A percentile compares a stretch with the other conserved stretches of the same genome.
phyloP scores from a whole-genome alignment of 2,888 invertebrate genomes.

The Erebia aethiops region DNA sequence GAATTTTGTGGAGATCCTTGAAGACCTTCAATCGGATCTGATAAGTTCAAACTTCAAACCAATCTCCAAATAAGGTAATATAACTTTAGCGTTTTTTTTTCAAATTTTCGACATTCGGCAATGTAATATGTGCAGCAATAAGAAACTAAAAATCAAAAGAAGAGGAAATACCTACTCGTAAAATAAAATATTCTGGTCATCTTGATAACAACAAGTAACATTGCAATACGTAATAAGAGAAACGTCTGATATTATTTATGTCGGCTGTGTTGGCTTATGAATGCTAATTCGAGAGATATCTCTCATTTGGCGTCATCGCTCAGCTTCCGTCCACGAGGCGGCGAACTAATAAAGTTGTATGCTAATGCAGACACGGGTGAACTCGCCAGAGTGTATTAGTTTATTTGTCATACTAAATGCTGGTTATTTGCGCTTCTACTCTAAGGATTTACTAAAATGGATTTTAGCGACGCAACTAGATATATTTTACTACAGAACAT shows the following conservation, averaged over 20 bases:
- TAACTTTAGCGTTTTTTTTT: too few relatives aligned
- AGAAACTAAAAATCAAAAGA: too few relatives aligned
- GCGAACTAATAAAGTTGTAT: slow-evolving; percentile 52
- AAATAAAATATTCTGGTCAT: neutral
- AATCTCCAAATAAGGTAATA: too few relatives aligned
- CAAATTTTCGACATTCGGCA: too few relatives aligned
- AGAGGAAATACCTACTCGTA: too few relatives aligned
- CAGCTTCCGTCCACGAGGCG: slow-evolving; percentile 53
- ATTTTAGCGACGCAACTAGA: neutral
- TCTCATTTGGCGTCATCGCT: slow-evolving; percentile 69
- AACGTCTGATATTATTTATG: slow-evolving; percentile 70
- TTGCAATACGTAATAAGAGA: slow-evolving; percentile 40
- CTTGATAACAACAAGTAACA: slow-evolving; percentile 16
- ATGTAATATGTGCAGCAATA: too few relatives aligned
- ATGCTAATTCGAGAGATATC: slow-evolving; percentile 77
- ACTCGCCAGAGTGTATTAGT: slow-evolving; percentile 3
- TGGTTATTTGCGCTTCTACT: neutral
- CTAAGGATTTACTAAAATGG: neutral
- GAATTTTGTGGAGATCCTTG: too few relatives aligned
- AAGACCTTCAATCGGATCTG: too few relatives aligned
- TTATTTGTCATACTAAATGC: slow-evolving; percentile 12
- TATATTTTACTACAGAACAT: neutral
- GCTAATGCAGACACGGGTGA: slow-evolving; percentile 41
- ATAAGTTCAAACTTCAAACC: too few relatives aligned
- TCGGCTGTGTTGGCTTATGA: slow-evolving; percentile 72